These are phyloP conservation scores for Malaclemys terrapin DNA, from an alignment of 2,113 vertebrate species.

Conservation along the genomic window DNA sequence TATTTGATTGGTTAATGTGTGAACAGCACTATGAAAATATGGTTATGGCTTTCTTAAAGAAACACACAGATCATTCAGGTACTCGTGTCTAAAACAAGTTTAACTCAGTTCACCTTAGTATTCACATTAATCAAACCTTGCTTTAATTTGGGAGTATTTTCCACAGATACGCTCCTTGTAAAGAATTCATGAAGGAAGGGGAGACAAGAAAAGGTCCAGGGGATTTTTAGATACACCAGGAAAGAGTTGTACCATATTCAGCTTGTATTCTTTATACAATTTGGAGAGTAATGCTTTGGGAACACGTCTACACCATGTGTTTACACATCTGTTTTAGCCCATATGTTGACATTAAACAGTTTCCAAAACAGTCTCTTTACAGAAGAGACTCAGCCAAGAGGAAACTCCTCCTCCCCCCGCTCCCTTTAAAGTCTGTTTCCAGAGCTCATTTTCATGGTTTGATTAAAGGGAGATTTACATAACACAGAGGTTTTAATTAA, in stretches of 20 bases:
- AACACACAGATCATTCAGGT: background rate
- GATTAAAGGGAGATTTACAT: background rate
- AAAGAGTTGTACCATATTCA: background rate
- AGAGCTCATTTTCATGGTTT: background rate
- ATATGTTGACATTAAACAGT: background rate
- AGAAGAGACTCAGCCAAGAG: background rate
- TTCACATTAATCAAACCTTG: background rate
- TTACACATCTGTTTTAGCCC: background rate
- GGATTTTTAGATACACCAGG: background rate
- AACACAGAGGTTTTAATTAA: background rate
- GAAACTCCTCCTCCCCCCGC: background rate
- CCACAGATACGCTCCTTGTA: rapidly evolving
- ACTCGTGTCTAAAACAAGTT: background rate
- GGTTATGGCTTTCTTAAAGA: background rate
- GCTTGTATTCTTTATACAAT: background rate
- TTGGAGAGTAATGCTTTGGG: background rate
- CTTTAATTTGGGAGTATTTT: background rate
- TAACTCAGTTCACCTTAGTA: too few species aligned
- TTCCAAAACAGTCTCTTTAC: background rate
- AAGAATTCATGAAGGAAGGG: background rate
- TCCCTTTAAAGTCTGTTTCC: background rate
- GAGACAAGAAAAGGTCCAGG: background rate
- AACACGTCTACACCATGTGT: background rate
- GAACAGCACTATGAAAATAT: background rate
- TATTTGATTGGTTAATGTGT: rapidly evolving